Evolutionary conservation across 2,888 invertebrate species (phyloP).

Genomic region (Biston betularia): DNA sequence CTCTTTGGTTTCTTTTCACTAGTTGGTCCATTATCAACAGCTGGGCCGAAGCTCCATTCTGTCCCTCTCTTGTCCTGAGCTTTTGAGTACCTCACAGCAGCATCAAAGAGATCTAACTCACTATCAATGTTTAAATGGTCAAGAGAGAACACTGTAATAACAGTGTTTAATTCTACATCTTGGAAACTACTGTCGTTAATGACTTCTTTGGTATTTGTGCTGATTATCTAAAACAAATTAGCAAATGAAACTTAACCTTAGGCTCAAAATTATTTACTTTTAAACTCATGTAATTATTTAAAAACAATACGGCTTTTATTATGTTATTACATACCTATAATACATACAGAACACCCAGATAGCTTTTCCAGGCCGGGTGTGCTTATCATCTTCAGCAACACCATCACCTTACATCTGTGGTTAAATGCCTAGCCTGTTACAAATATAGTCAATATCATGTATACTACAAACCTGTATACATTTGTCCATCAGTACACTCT

Average conservation of each 20-base stretch:
- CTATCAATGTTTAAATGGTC: slow-evolving; percentile 90
- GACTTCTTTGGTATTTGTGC: slow-evolving; percentile 91
- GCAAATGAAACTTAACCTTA: background rate
- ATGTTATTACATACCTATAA: too few species aligned
- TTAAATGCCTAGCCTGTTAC: too few species aligned
- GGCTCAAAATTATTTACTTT: too few species aligned
- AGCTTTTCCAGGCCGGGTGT: too few species aligned
- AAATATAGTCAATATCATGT: too few species aligned
- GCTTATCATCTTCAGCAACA: too few species aligned
- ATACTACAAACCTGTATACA: slow-evolving; percentile 88
- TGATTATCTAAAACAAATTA: slow-evolving; percentile 88
- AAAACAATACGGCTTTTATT: too few species aligned
- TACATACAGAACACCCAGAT: too few species aligned
- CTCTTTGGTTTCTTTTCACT: slow-evolving; percentile 65
- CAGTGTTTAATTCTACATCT: slow-evolving; percentile 91
- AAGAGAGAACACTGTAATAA: slow-evolving; percentile 91
- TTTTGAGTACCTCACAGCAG: slow-evolving; percentile 86
- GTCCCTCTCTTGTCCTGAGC: slow-evolving; percentile 66
- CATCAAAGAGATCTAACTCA: slow-evolving; percentile 92
- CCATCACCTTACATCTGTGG: too few species aligned
- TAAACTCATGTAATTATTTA: too few species aligned
- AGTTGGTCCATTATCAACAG: slow-evolving; percentile 59
- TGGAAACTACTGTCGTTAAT: slow-evolving; percentile 91
- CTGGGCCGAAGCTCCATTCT: slow-evolving; percentile 67
- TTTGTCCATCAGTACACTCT: slow-evolving; percentile 92